These are phyloP conservation scores for Cromileptes altivelis DNA, from an alignment of 2,113 vertebrate species.

Conservation along the genomic window DNA sequence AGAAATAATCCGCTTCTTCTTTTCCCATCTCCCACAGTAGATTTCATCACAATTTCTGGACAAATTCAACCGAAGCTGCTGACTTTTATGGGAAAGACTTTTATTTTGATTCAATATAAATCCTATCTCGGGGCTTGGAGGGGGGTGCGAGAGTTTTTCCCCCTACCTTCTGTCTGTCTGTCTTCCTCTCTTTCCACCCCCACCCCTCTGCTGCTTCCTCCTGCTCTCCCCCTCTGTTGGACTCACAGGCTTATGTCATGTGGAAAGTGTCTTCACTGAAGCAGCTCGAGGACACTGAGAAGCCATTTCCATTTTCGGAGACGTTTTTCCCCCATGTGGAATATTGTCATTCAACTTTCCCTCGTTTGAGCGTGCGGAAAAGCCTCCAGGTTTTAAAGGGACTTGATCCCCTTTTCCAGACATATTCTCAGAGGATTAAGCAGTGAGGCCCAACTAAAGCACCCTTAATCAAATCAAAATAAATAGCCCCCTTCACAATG, in stretches of 20 bases:
- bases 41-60: constrained; percentile 81
- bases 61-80: constrained; percentile 76
- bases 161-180: constrained; percentile 33
- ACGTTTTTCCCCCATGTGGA: constrained; percentile 43
- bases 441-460: constrained; percentile 80
- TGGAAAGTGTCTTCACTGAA: constrained; percentile 74
- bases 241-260: constrained; percentile 73
- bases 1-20: constrained; percentile 74
- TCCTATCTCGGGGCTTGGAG: constrained; percentile 69
- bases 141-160: constrained; percentile 6
- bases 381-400: constrained; percentile 84
- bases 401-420: constrained; percentile 87
- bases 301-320: constrained; percentile 80
- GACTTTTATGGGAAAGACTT: constrained; percentile 76
- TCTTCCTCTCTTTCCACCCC: constrained; percentile 35
- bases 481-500: constrained; percentile 82
- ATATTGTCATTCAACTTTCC: constrained; percentile 79
- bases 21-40: constrained; percentile 70
- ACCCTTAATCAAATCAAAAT: constrained; percentile 87
- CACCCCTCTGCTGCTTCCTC: constrained; percentile 46
- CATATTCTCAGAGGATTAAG: constrained; percentile 86
- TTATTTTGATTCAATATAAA: constrained; percentile 81
- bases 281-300: constrained; percentile 75
- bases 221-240: constrained; percentile 50
- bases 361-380: constrained; percentile 72